Percentiles rank a stretch among this genome's conserved stretches.
These are phyloP conservation scores for Gastrophysa polygoni DNA, from an alignment of 2,888 invertebrate species.

Conservation along the genomic window DNA sequence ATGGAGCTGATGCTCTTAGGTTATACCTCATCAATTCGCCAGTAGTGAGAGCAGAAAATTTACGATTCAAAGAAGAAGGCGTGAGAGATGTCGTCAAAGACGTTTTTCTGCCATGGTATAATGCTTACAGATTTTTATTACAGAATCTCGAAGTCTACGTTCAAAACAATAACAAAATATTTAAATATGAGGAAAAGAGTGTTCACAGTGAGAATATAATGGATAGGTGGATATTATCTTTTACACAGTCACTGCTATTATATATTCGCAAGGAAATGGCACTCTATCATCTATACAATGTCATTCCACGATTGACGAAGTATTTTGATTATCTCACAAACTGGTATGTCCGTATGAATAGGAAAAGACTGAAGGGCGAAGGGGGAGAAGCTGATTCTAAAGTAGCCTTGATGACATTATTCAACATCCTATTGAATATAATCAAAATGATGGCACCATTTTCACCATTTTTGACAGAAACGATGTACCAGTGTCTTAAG, in stretches of 20 bases:
- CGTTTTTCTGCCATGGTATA: constrained; percentile 97
- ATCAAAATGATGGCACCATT: constrained; percentile 95
- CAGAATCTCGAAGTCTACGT: constrained; percentile 89
- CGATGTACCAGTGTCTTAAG: constrained; percentile 89
- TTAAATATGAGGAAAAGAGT: constrained; percentile 54
- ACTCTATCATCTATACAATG: constrained; percentile 93
- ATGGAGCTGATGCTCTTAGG: constrained; percentile 95
- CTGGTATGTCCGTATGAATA: constrained; percentile 96
- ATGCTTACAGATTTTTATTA: constrained; percentile 89
- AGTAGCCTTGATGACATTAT: constrained; percentile 85
- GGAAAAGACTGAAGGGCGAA: constrained; percentile 93
- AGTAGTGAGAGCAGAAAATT: constrained; percentile 95
- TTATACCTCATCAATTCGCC: constrained; percentile 98
- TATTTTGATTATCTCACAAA: constrained; percentile 98
- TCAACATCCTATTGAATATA: constrained; percentile 86
- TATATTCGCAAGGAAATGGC: constrained; percentile 94
- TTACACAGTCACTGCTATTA: constrained; percentile 88
- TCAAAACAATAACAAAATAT: constrained; percentile 61
- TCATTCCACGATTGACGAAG: constrained; percentile 90
- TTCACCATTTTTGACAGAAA: constrained; percentile 94
- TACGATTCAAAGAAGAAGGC: constrained; percentile 96
- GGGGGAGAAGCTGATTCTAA: constrained; percentile 79
- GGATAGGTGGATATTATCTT: constrained; percentile 97
- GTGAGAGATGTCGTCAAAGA: constrained; percentile 96
- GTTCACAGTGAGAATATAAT: constrained; percentile 73